phyloP scores from a whole-genome alignment of 2,797 vertebrate species.

The Tragopan temminckii region DNA sequence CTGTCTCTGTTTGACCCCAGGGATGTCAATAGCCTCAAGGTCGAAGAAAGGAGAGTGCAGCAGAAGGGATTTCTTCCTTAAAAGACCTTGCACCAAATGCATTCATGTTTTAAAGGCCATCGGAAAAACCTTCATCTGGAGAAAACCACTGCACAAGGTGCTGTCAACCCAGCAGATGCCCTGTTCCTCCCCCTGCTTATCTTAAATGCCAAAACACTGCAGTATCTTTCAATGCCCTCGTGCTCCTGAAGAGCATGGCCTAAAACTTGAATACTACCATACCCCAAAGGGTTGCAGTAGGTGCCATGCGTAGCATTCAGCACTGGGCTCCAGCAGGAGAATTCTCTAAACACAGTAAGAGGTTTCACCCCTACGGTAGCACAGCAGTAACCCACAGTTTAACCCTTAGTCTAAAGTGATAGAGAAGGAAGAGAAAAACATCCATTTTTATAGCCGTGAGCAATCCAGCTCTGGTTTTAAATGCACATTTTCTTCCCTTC shows the following conservation, averaged over 20 bases:
- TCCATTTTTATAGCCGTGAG: neutral
- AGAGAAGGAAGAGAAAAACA: neutral
- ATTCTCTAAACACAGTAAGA: neutral
- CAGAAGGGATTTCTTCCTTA: neutral
- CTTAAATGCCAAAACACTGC: neutral
- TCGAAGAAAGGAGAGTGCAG: neutral
- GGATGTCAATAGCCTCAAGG: neutral
- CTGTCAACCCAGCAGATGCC: neutral
- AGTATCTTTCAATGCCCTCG: neutral
- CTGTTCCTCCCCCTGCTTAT: neutral
- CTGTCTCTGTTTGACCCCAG: neutral
- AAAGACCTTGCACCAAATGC: neutral
- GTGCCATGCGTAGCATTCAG: fast-evolving
- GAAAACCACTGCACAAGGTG: neutral
- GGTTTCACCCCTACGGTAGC: neutral
- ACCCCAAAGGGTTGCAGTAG: neutral
- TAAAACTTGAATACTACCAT: neutral
- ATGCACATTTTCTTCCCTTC: neutral
- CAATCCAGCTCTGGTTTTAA: neutral
- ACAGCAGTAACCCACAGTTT: neutral
- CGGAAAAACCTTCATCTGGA: neutral
- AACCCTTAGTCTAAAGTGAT: neutral
- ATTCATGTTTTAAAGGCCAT: neutral
- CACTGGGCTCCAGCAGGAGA: neutral
- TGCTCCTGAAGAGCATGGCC: neutral